These are phyloP conservation scores for Heliconius sara DNA, from an alignment of 2,888 invertebrate genomes.

Conservation along the genomic window DNA sequence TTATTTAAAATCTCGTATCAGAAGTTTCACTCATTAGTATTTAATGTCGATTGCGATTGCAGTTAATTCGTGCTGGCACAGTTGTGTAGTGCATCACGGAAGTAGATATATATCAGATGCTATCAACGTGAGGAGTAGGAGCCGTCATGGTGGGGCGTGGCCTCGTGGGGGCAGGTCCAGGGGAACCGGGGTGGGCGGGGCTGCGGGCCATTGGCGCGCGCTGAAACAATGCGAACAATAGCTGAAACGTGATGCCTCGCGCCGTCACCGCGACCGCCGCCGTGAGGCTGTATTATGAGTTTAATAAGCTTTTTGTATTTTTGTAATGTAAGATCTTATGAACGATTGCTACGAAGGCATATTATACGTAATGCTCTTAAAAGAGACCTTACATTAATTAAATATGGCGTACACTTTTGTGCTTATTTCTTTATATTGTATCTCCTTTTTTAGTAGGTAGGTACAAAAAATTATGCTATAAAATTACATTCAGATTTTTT, in stretches of 20 bases:
- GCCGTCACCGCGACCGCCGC: conserved; percentile 18
- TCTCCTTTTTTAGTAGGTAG: not conserved
- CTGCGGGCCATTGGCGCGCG: conserved; percentile 39
- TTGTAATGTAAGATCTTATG: conserved; percentile 25
- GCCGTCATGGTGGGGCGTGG: conserved; percentile 19
- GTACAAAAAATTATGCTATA: not conserved
- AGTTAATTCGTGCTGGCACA: conserved; percentile 7
- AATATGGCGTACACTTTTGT: not conserved
- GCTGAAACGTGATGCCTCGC: conserved; percentile 62
- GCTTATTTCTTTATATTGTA: not conserved
- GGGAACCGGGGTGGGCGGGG: conserved; percentile 49
- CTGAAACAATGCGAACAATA: conserved; percentile 58
- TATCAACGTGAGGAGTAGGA: conserved; percentile 34
- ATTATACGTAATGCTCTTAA: not conserved
- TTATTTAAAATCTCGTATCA: not conserved
- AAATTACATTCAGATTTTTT: not conserved
- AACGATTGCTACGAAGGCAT: not conserved
- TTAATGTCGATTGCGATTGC: not conserved
- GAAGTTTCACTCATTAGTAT: conserved; percentile 2
- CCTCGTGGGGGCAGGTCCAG: conserved; percentile 21
- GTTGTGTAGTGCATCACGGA: conserved; percentile 21
- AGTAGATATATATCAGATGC: conserved; percentile 23
- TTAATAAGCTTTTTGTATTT: not conserved
- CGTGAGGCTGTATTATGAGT: conserved; percentile 7
- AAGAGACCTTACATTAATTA: not conserved